phyloP scores from a whole-genome alignment of 2,888 invertebrate genomes.

The Plagiodera versicolora region DNA sequence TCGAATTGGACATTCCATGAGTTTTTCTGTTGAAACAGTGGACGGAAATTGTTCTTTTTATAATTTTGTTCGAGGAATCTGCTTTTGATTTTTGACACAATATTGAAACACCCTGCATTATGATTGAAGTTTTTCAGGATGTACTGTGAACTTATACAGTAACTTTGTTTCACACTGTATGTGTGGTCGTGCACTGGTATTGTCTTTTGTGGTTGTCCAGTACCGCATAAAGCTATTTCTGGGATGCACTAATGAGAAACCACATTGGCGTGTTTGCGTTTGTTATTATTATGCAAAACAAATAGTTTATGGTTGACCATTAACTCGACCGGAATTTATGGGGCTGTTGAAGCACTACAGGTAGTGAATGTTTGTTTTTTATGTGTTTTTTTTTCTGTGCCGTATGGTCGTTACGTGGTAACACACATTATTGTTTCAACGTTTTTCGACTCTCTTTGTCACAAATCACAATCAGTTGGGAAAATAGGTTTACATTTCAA shows the following conservation, averaged over 20 bases:
- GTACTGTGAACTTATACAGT: no score
- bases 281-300: slow-evolving; percentile 35
- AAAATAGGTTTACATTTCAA: background rate
- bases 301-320: slow-evolving; percentile 33
- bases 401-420: background rate
- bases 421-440: background rate
- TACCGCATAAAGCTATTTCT: slow-evolving; percentile 25
- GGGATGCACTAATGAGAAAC: slow-evolving; percentile 29
- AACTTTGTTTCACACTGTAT: background rate
- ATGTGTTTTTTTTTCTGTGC: background rate
- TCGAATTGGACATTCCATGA: no score
- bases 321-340: slow-evolving; percentile 30
- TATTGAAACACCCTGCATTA: no score
- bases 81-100: no score
- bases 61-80: no score
- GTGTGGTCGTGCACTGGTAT: background rate
- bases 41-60: no score
- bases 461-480: background rate
- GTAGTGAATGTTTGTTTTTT: slow-evolving; percentile 20
- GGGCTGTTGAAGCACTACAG: slow-evolving; percentile 28
- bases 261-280: slow-evolving; percentile 30
- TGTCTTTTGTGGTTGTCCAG: background rate
- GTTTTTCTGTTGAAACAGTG: no score
- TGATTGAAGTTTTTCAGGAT: no score
- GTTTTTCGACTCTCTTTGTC: background rate